These are phyloP conservation scores for Idris sp. DNA, from an alignment of 1,140 invertebrate genomes.

Conservation along the genomic window DNA sequence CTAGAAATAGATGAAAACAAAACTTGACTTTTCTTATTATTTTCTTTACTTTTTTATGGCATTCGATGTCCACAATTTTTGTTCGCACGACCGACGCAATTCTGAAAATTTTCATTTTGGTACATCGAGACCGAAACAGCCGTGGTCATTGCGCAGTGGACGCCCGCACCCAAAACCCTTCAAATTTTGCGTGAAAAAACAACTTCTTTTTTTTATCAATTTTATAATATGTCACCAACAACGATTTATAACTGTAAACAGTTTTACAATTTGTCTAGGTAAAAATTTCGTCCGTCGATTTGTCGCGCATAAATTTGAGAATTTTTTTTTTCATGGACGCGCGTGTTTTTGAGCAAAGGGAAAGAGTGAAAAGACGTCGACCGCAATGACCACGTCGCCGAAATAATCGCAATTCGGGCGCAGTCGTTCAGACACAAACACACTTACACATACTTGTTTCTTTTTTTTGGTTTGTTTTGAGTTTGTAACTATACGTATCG, in stretches of 20 bases:
- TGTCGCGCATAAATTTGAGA: conserved; percentile 25
- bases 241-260: conserved; percentile 51
- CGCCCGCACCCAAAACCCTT: conserved; percentile 24
- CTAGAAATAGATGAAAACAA: conserved; percentile 60
- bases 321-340: too few species aligned
- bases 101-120: conserved; percentile 22
- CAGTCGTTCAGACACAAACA: conserved; percentile 58
- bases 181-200: too few species aligned
- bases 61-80: conserved; percentile 58
- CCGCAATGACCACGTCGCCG: conserved; percentile 45
- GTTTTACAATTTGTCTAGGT: conserved; percentile 51
- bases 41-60: too few species aligned
- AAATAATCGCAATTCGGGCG: conserved; percentile 56
- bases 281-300: conserved; percentile 42
- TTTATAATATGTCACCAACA: conserved; percentile 36
- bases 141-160: conserved; percentile 55
- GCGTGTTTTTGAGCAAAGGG: conserved; percentile 41
- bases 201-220: too few species aligned
- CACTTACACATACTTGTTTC: conserved; percentile 57
- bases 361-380: conserved; percentile 55
- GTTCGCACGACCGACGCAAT: conserved; percentile 42
- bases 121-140: conserved; percentile 56
- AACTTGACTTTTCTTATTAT: conserved; percentile 33
- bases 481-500: conserved; percentile 61
- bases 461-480: conserved; percentile 46